Conservation (phyloP, 2,113 vertebrate genomes). For the Sceloporus tristichus region DNA sequence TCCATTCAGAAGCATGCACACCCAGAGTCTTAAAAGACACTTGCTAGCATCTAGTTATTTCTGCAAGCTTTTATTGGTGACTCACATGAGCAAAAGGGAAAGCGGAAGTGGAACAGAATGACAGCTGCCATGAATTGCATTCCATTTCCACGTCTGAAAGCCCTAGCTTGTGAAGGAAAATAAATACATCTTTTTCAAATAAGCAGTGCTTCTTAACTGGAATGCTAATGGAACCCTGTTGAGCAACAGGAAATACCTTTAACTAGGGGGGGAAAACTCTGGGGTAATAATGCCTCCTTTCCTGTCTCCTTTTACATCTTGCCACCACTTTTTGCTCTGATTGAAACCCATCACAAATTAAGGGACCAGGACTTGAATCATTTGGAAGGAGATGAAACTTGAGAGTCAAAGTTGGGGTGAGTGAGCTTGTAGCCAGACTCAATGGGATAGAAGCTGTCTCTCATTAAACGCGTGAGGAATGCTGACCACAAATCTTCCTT, state of each 20-base stretch:
- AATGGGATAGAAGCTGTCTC: constrained; percentile 33
- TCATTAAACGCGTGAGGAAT: constrained; percentile 44
- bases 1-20: constrained; percentile 47
- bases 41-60: constrained; percentile 49
- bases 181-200: constrained; percentile 64
- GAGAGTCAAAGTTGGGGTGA: constrained; percentile 27
- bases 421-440: constrained; percentile 27
- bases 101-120: constrained; percentile 36
- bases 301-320: constrained; percentile 32
- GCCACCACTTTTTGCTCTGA: constrained; percentile 29
- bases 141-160: constrained; percentile 56
- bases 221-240: not conserved
- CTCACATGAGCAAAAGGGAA: constrained; percentile 45
- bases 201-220: constrained; percentile 43
- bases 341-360: constrained; percentile 37
- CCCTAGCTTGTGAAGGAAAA: constrained; percentile 62
- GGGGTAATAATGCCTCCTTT: constrained; percentile 14
- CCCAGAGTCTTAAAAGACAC: constrained; percentile 49
- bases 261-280: not conserved
- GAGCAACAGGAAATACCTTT: constrained; percentile 22
- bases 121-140: constrained; percentile 35
- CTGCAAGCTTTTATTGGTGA: constrained; percentile 44
- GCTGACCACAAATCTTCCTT: constrained; percentile 43
- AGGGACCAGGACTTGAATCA: constrained; percentile 9
- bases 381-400: constrained; percentile 46